A percentile compares a stretch with the other conserved stretches of the same genome.
Evolutionary conservation across 2,113 vertebrate genomes (phyloP).

Genomic region (Mus pahari): DNA sequence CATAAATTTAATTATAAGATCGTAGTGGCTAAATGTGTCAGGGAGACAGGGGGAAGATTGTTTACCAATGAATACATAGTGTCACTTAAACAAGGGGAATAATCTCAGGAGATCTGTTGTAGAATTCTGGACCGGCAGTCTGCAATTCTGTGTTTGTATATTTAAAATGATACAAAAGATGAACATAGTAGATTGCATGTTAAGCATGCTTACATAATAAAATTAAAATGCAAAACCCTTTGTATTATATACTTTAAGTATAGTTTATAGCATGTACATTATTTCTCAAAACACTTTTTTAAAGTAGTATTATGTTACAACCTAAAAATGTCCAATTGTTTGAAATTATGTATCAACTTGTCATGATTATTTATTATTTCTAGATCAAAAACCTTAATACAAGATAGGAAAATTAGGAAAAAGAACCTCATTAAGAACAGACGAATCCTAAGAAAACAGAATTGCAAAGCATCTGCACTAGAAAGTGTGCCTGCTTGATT

Average conservation of each 20-base stretch:
- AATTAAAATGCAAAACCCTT: background rate
- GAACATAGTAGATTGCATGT: background rate
- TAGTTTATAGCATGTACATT: background rate
- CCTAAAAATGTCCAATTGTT: background rate
- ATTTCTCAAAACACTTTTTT: background rate
- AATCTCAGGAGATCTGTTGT: background rate
- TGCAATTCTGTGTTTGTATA: background rate
- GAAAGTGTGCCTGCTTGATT: background rate
- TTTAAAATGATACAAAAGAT: background rate
- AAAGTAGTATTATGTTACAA: background rate
- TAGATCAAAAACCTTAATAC: background rate
- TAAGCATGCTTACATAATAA: background rate
- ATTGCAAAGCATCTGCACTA: background rate
- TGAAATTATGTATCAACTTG: conserved; percentile 3
- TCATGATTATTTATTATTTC: conserved; percentile 18
- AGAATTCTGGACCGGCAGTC: background rate
- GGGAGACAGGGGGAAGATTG: background rate
- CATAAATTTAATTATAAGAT: background rate
- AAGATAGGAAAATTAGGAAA: background rate
- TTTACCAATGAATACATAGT: background rate
- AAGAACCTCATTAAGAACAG: background rate
- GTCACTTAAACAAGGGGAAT: background rate
- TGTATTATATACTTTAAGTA: background rate
- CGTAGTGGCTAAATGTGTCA: background rate
- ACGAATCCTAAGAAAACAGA: background rate